Evolutionary conservation across 2,797 vertebrate species (phyloP), one percentile per base, ranked within the genome.

Genomic region (Silurus aristotelis): DNA sequence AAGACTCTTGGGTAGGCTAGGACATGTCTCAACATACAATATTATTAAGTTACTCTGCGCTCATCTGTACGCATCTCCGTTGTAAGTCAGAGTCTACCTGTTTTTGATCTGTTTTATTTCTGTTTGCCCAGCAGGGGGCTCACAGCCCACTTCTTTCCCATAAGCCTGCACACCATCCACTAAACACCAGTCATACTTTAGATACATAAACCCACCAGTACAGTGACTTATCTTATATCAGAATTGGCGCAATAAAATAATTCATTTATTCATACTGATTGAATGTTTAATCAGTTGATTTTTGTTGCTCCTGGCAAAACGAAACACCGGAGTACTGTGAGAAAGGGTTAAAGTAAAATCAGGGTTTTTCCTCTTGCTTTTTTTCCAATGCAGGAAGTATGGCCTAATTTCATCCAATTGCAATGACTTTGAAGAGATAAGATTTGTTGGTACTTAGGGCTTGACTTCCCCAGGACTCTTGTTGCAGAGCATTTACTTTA

Each of bases 41-140:
- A 38, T 38, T 38, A 38, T 38, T 38, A 38, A 38, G 38, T 38
- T 38, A 38, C 38, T 38, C 38, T 38, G 38, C 2, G 4, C 38
- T 38, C 38, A 38, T 38, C 38, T 38, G 38, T 38, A 38, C 38
- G 4, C 48, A 63, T 20, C 61, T 63, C 6, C 2, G 8, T 22
- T 22, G 6, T 63, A 63, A 63, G 61, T 20, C 61, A 2, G 61
- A 15, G 61, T 19, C 1, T 70, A 20, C 2, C 61, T 20, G 3
- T 22, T 63, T 67, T 15, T 52, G 10, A 52, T 19, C 14, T 60
- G 58, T 60, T 15, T 15, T 15, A 60, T 19, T 10, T 60, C 58
- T 38, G 31, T 73, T 71, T 71, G 70, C 9, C 70, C 38, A 71
- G 31, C 38, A 71, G 38, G 68, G 31, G 68, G 68, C 68, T 71